phyloP scores from a whole-genome alignment of 2,888 invertebrate species.

The Temnothorax rugatulus region DNA sequence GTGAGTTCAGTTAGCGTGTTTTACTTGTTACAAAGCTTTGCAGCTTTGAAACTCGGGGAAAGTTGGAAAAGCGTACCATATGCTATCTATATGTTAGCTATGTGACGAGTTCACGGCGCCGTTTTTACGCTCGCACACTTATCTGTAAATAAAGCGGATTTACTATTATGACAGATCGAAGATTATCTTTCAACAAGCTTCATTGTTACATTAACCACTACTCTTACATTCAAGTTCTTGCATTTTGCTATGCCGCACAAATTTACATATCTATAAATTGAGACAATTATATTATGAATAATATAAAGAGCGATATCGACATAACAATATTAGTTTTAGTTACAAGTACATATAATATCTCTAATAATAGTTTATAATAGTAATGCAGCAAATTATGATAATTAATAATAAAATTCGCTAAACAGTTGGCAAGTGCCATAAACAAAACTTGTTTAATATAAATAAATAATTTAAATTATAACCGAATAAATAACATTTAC shows the following conservation, averaged over 20 bases:
- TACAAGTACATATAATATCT: not conserved
- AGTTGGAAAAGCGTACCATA: slow-evolving; percentile 47
- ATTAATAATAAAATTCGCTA: not conserved
- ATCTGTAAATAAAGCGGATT: slow-evolving; percentile 41
- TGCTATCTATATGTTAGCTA: slow-evolving; percentile 28
- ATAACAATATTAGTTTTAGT: not conserved
- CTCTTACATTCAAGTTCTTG: not conserved
- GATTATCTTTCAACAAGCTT: not conserved
- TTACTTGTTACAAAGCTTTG: slow-evolving; percentile 36
- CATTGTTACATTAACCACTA: not conserved
- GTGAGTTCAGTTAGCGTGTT: slow-evolving; percentile 42
- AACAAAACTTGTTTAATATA: not conserved
- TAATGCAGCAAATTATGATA: slow-evolving; percentile 4
- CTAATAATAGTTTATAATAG: slow-evolving; percentile 7
- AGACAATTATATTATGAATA: not conserved
- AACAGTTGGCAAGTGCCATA: not conserved
- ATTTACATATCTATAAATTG: slow-evolving; percentile 17
- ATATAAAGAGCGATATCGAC: not conserved
- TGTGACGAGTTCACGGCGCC: slow-evolving; percentile 15
- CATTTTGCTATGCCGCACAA: not conserved
- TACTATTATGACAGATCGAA: not conserved
- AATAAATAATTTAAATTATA: too few relatives aligned
- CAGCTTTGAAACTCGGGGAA: slow-evolving; percentile 45
- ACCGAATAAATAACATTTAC: too few relatives aligned
- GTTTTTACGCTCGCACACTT: slow-evolving; percentile 32